Base-by-base conservation (phyloP, 2,797 vertebrate species). In the Macropodus opercularis region DNA sequence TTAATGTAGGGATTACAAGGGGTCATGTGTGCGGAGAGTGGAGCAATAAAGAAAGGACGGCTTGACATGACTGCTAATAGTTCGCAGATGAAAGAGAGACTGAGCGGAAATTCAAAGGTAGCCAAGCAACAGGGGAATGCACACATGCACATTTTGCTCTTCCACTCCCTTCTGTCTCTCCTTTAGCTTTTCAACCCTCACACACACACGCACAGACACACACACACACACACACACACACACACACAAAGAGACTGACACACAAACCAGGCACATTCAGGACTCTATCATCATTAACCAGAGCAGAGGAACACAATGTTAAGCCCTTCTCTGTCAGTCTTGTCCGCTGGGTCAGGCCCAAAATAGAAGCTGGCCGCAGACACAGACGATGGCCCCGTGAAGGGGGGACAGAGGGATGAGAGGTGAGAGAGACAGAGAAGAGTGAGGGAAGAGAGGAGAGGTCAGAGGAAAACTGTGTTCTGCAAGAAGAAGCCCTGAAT, bases 21-120 rank as follows among this genome's bases (percentile, higher is more conserved):
- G 14, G 38, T 32, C 18, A 38, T 59, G 61, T 68, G 67, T 49
- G 60, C 59, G 58, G 51, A 43, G 7, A 63, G 29, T 58, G 57
- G 57, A 74, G 75, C 65, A 68, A 64, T 79, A 83, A 85, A 86
- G 71, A 75, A 76, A 80, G 76, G 73, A 84, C 83, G 40, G 63
- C 82, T 89, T 71, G 80, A 80, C 81, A 88, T 86, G 85, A 83
- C 81, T 87, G 82, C 84, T 90, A 90, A 89, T 88, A 85, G 87
- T 86, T 87, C 74, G 84, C 84, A 85, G 83, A 88, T 89, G 75
- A 88, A 86, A 85, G 76, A 81, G 59, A 78, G 76, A 75, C 72
- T 69, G 75, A 85, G 72, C 58, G 77, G 84, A 84, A 88, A 86
- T 83, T 87, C 83, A 84, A 81, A 89, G 85, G 85, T 85, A 89